Evolutionary conservation across 2,113 vertebrate species (phyloP).

Genomic region (Sebastes schlegelii): DNA sequence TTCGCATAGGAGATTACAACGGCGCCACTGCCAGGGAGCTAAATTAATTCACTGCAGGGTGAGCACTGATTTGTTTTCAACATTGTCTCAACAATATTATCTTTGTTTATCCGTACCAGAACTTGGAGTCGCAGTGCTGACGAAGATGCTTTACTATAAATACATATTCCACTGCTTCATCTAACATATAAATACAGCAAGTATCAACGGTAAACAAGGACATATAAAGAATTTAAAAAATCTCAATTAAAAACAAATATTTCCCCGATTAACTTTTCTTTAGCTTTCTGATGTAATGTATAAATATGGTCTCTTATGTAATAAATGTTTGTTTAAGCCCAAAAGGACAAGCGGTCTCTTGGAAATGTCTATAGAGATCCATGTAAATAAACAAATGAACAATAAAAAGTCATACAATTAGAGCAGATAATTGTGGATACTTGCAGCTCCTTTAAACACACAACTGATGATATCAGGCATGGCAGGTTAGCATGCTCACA

Average conservation of each 20-base stretch:
- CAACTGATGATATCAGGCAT: too few relatives aligned
- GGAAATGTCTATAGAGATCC: background rate
- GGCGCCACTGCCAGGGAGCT: constrained; percentile 24
- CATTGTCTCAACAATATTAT: constrained; percentile 44
- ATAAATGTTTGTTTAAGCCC: constrained; percentile 7
- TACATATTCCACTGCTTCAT: constrained; percentile 2
- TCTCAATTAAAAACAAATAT: background rate
- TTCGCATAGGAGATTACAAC: constrained; percentile 28
- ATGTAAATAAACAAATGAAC: background rate
- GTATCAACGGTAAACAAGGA: background rate
- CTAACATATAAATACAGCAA: constrained; percentile 15
- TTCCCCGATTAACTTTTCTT: background rate
- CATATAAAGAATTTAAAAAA: background rate
- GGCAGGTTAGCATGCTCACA: background rate
- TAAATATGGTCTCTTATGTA: background rate
- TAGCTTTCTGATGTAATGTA: background rate
- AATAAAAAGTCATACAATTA: background rate
- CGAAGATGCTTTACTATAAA: constrained; percentile 13
- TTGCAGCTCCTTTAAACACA: background rate
- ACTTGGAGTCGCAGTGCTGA: constrained; percentile 15
- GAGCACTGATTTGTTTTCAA: constrained; percentile 53
- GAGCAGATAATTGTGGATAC: background rate
- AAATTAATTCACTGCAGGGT: constrained; percentile 50
- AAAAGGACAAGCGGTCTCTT: background rate
- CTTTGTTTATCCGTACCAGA: constrained; percentile 52